Base-by-base conservation (phyloP, 1,140 invertebrate genomes). In the Neodiprion fabricii region DNA sequence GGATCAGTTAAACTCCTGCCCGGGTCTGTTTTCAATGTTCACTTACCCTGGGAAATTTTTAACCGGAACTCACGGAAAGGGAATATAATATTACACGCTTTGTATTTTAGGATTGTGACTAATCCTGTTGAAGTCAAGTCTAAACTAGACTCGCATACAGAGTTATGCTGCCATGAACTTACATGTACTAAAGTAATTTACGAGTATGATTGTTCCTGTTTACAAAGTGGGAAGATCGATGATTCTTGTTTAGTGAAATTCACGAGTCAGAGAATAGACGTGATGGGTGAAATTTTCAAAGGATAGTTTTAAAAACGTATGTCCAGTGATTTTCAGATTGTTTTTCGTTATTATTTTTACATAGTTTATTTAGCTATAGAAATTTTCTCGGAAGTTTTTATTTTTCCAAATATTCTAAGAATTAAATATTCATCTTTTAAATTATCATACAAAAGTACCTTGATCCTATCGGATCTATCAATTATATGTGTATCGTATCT, bases 21-120 rank as follows among this genome's bases (percentile, higher is more conserved):
- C 1, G 75, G 79, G 47, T 78, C 76, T 76, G 72, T 71, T 12
- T 77, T 88, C 74, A 86, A 85, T 70, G 75, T 89, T 74, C 87
- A 84, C 77, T 79, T 81, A 7, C 85, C 87, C 1, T 87, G 82
- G 84, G 81, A 82, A 66, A 72, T 84, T 17, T 67, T 88, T 14
- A 81, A 87, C 73, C 53, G n/a, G 11, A 61, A 17, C 53, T 61
- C 53, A 61, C 5, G n/a, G 53, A 40, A 70, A 12, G 66, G 79
- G 14, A 74, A 78, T 65, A 47, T 75, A 66, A 67, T 83, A 1
- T 49, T 87, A 1, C 82, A 82, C 73, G 79, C 81, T 48, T 79
- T 75, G 0, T 81, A 82, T 68, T 85, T 88, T 74, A 81, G 76
- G 69, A 75, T 84, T 61, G 75, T 73, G 28, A 17, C 76, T 10